Base-by-base conservation (phyloP, 2,888 invertebrate species). In the Cylloceria caligata region DNA sequence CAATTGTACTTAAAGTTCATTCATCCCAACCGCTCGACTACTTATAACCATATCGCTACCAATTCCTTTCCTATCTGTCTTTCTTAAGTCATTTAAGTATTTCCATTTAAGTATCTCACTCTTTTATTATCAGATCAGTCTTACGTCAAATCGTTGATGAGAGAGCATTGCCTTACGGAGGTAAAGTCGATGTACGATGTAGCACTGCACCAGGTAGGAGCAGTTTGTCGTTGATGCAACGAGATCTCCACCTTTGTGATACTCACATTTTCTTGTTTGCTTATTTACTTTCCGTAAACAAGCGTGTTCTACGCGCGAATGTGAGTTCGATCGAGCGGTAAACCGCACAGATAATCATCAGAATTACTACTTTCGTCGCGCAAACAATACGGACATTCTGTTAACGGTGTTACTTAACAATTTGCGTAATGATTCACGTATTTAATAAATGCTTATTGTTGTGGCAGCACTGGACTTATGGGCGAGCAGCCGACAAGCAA, bases 231-330 rank as follows among this genome's bases (percentile, higher is more conserved):
- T 68, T 68, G 49, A 69, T 49, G 64, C 68, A 30, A 62, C 42
- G 64, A 36, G 65, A 19, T 30, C 49, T 62, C 71, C 64, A 19
- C 55, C 62, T 47, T 60, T 73, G 79, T 80, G 78, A 83, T 81
- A 82, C 83, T 81, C 76, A 82, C 85, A 87, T 87, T 88, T 89
- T 84, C 86, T 88, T 87, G 86, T 89, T 87, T 87, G 85, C 86
- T 84, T 88, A 86, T 89, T 89, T 89, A 84, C 86, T 77, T 82
- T 80, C 77, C 75, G 88, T 86, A 87, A 86, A 88, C 84, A 85
- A 82, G 84, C 81, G 80, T 81, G 55, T 57, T 69, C 49, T 21
- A 52, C 64, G 72, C 39, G 64, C 19, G 36, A n/a, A n/a, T n/a
- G n/a, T 5, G 42, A 57, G 67, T 36, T 57, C 68, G 13, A 36